phyloP scores from a whole-genome alignment of 2,888 invertebrate genomes.

The Heteromyza rotundicornis region DNA sequence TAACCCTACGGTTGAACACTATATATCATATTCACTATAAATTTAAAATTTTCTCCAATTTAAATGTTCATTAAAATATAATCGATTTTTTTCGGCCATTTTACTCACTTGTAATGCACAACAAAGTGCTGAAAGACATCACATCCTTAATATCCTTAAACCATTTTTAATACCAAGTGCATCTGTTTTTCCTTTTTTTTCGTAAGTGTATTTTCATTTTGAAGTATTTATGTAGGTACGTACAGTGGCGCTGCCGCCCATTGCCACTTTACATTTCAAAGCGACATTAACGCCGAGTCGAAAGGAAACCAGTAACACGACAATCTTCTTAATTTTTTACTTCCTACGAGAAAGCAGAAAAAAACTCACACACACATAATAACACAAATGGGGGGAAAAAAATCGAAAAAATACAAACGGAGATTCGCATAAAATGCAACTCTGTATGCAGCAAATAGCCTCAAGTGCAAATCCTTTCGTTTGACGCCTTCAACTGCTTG shows the following conservation, averaged over 20 bases:
- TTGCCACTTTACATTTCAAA: background rate
- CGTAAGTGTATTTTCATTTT: no score
- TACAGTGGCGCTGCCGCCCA: no score
- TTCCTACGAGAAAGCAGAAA: background rate
- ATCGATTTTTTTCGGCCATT: no score
- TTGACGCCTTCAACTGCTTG: slow-evolving; percentile 15
- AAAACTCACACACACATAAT: background rate
- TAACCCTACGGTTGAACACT: no score
- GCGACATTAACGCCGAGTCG: background rate
- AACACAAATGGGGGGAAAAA: background rate
- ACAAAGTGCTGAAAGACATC: no score
- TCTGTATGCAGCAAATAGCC: slow-evolving; percentile 18
- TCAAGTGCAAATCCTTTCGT: slow-evolving; percentile 5
- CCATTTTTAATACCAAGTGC: background rate
- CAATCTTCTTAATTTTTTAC: background rate
- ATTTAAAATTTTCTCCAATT: no score
- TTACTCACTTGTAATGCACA: no score
- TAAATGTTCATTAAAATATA: background rate
- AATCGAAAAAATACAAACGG: no score
- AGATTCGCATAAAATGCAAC: slow-evolving; percentile 3
- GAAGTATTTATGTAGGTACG: no score
- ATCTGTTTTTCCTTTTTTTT: background rate
- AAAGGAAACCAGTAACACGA: background rate
- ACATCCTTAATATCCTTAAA: background rate
- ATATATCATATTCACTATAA: no score